These are phyloP conservation scores for Cynocephalus volans DNA, from an alignment of 2,113 vertebrate species.

Conservation along the genomic window DNA sequence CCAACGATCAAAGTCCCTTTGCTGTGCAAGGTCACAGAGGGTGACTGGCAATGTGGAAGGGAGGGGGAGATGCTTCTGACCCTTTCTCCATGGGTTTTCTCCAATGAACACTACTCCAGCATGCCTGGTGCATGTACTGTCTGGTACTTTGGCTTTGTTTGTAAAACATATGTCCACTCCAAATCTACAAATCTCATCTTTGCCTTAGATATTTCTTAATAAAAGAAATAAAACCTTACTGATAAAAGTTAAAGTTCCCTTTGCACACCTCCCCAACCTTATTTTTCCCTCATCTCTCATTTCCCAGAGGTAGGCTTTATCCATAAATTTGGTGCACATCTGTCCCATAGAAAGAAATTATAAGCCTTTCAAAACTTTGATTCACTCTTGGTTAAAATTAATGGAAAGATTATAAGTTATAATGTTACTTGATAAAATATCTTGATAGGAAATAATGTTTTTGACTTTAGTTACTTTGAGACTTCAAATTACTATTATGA, in stretches of 20 bases:
- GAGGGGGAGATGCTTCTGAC: not conserved
- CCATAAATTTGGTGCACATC: not conserved
- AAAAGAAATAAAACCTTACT: slow-evolving; percentile 24
- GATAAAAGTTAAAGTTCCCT: not conserved
- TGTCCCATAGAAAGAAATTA: slow-evolving; percentile 1
- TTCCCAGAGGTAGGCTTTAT: not conserved
- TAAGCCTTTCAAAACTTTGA: slow-evolving; percentile 8
- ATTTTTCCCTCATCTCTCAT: not conserved
- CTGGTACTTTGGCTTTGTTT: not conserved
- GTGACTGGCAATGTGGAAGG: not conserved
- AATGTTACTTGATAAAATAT: slow-evolving; percentile 26
- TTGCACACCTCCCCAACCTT: not conserved
- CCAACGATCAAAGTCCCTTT: not conserved
- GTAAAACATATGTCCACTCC: not conserved
- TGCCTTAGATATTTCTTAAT: not conserved
- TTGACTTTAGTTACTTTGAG: slow-evolving; percentile 33
- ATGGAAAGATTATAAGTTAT: slow-evolving; percentile 19
- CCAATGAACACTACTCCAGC: not conserved
- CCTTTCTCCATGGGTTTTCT: not conserved
- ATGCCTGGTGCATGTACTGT: not conserved
- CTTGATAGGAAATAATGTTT: slow-evolving; percentile 45
- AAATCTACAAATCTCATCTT: not conserved
- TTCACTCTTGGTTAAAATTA: slow-evolving; percentile 50
- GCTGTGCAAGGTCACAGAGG: not conserved
- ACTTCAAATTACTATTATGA: slow-evolving; percentile 8